Conservation (phyloP, 2,888 invertebrate species). For the Cryptus armator region DNA sequence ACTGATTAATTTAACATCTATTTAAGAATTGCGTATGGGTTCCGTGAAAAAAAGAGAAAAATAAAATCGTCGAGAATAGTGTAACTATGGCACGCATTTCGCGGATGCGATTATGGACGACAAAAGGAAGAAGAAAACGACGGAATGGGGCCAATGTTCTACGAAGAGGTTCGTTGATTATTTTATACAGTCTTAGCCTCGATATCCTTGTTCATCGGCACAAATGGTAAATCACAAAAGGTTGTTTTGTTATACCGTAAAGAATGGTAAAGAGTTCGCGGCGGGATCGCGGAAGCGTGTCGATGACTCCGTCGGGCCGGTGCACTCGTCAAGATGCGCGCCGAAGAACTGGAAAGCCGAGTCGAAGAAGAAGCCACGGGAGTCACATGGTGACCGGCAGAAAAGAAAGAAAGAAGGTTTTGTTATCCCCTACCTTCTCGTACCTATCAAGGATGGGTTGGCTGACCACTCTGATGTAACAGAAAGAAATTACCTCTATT, state of each 20-base stretch:
- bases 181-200: slow-evolving; percentile 21
- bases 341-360: slow-evolving; percentile 66
- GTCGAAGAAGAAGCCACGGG: slow-evolving; percentile 49
- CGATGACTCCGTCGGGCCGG: slow-evolving; percentile 61
- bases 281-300: slow-evolving; percentile 67
- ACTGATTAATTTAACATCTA: too few relatives aligned
- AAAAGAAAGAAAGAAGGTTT: slow-evolving; percentile 49
- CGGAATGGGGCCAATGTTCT: neutral
- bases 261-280: slow-evolving; percentile 58
- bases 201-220: slow-evolving; percentile 45
- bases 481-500: slow-evolving; percentile 79
- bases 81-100: neutral
- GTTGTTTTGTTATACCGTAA: slow-evolving; percentile 28
- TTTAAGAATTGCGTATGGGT: too few relatives aligned
- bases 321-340: slow-evolving; percentile 70
- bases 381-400: slow-evolving; percentile 62
- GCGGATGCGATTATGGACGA: neutral
- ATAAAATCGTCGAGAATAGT: too few relatives aligned
- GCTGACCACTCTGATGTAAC: slow-evolving; percentile 84
- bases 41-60: neutral
- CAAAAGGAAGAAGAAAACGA: neutral
- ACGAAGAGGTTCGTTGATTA: neutral
- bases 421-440: slow-evolving; percentile 47
- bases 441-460: slow-evolving; percentile 75
- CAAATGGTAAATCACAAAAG: slow-evolving; percentile 10